phyloP scores from a whole-genome alignment of 92 coral and sea anemone species.

The Phenganax stokvisi region DNA sequence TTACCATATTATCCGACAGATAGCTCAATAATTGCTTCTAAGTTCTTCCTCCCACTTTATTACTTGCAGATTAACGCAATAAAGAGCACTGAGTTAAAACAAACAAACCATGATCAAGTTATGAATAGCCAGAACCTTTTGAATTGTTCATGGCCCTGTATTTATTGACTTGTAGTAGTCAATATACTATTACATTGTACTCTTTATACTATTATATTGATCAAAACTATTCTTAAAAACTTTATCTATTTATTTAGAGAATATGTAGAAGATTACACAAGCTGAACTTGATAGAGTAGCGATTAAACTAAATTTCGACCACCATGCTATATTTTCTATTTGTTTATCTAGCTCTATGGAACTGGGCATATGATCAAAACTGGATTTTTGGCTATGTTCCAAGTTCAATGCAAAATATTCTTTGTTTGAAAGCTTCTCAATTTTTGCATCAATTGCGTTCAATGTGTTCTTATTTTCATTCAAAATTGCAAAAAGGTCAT shows the following conservation, averaged over 20 bases:
- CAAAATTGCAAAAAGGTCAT: not conserved
- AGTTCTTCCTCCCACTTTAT: slow-evolving; percentile 13
- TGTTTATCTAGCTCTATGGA: not conserved
- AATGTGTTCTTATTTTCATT: slow-evolving; percentile 10
- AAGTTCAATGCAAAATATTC: slow-evolving; percentile 1
- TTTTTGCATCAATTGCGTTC: slow-evolving; percentile 13
- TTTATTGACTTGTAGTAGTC: not conserved
- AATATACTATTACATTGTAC: not conserved
- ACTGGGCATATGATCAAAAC: not conserved
- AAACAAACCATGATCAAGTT: not conserved
- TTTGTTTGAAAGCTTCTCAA: not conserved
- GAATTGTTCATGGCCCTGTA: not conserved
- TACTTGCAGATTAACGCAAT: slow-evolving; percentile 13
- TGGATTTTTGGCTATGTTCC: not conserved
- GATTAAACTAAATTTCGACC: slow-evolving; percentile 8
- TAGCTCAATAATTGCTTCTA: not conserved
- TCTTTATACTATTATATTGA: not conserved
- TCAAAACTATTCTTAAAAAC: not conserved
- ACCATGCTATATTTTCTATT: slow-evolving; percentile 10
- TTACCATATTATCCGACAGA: slow-evolving; percentile 23
- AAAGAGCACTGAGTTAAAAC: not conserved
- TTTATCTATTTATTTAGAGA: not conserved
- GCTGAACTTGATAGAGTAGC: slow-evolving; percentile 19
- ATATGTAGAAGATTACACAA: not conserved
- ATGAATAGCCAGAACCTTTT: not conserved